A percentile compares a stretch with the other conserved stretches of the same genome.
phyloP scores from a whole-genome alignment of 2,797 vertebrate genomes.

The Myotis myotis region DNA sequence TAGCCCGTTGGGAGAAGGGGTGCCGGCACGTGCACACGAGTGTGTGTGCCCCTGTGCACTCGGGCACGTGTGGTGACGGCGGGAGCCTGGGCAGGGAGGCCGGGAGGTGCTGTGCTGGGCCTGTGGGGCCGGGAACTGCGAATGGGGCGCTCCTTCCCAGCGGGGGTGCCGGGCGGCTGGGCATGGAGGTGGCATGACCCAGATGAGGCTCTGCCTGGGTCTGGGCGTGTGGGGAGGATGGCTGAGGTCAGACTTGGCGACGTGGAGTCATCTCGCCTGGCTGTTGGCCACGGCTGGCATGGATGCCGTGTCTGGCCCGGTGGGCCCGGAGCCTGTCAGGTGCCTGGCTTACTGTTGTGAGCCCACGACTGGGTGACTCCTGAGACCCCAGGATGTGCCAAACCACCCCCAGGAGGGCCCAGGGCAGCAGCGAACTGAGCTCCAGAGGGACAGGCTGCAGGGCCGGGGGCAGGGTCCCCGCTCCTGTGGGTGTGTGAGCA shows the following conservation, averaged over 20 bases:
- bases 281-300: not conserved
- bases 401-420: not conserved
- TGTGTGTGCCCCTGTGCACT: not conserved
- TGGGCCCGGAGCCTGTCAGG: not conserved
- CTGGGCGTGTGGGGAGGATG: not conserved
- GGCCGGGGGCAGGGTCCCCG: not conserved
- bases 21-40: not conserved
- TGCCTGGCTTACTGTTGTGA: conserved; percentile 64
- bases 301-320: accelerated
- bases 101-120: not conserved
- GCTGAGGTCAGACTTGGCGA: not conserved
- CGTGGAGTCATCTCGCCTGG: accelerated
- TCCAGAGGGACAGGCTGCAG: not conserved
- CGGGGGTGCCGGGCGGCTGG: not conserved
- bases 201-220: not conserved
- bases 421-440: not conserved
- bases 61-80: not conserved
- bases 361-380: conserved; percentile 36
- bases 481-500: not conserved
- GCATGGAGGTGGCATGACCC: not conserved
- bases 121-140: not conserved
- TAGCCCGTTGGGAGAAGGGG: conserved; percentile 77
- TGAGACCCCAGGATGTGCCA: not conserved
- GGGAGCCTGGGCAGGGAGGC: not conserved
- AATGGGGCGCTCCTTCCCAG: accelerated